Conservation (phyloP, 2,888 invertebrate genomes). For the Agriopis aurantiaria region DNA sequence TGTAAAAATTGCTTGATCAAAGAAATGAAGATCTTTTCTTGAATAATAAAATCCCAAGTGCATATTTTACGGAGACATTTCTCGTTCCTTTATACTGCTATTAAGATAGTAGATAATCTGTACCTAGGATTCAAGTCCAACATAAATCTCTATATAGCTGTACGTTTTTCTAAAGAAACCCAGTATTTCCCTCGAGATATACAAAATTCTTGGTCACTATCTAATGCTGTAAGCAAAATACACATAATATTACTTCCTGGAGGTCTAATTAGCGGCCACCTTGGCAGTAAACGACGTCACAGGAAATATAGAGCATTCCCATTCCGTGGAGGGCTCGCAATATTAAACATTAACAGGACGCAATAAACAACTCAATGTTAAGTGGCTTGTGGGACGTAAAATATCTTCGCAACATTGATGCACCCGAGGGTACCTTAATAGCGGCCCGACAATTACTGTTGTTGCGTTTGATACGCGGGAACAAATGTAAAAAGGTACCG, state of each 20-base stretch:
- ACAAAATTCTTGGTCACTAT: slow-evolving; percentile 33
- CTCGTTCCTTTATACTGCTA: slow-evolving; percentile 23
- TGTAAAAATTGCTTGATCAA: slow-evolving; percentile 37
- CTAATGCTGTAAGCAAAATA: slow-evolving; percentile 40
- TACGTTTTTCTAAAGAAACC: slow-evolving; percentile 5
- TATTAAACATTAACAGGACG: slow-evolving; percentile 50
- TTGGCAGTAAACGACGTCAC: slow-evolving; percentile 44
- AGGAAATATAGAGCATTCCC: slow-evolving; percentile 44
- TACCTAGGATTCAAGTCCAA: slow-evolving; percentile 15
- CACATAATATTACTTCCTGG: slow-evolving; percentile 41
- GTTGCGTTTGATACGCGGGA: slow-evolving; percentile 14
- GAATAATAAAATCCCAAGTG: slow-evolving; percentile 35
- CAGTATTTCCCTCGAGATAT: slow-evolving; percentile 16
- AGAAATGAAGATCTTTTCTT: slow-evolving; percentile 36
- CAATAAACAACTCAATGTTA: slow-evolving; percentile 50
- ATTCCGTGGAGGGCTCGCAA: slow-evolving; percentile 42
- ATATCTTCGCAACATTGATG: slow-evolving; percentile 47
- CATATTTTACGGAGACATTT: slow-evolving; percentile 31
- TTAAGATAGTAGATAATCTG: slow-evolving; percentile 34
- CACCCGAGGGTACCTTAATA: slow-evolving; percentile 40
- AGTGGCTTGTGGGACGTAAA: slow-evolving; percentile 48
- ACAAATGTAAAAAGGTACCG: slow-evolving; percentile 13
- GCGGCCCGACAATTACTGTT: slow-evolving; percentile 28
- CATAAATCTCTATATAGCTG: slow-evolving; percentile 15
- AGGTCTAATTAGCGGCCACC: slow-evolving; percentile 47